Base-by-base conservation (phyloP, 2,113 vertebrate genomes). In the Mus pahari region DNA sequence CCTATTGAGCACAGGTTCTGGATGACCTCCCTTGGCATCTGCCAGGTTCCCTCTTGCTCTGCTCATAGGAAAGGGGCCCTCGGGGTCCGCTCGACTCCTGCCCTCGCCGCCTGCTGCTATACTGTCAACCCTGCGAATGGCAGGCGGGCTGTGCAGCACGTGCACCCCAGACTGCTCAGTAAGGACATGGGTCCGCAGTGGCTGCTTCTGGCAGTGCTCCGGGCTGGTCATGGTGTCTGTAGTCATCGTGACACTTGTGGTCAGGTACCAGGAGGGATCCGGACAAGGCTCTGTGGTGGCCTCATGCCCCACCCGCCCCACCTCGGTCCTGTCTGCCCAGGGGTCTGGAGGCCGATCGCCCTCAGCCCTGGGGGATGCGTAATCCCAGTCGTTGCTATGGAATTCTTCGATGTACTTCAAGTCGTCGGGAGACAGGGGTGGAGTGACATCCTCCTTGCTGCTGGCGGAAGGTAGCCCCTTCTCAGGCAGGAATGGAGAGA, bases 401-500 rank as follows among this genome's bases (percentile, higher is more conserved):
- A 99, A 99, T 98, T 99, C 99, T 97, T 99, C 99, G 0, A 99
- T 99, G 98, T 99, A 99, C 97, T 99, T 99, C 96, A 99, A 98
- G 98, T 99, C 99, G 68, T 99, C 99, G 0, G 99, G 99, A 26
- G 99, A 99, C 73, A 99, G 98, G 22, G 99, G 99, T 1, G 99
- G 99, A 3, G 99, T 99, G 95, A 99, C 79, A 7, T 99, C 99
- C 0, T 98, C 99, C 20, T 99, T 99, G 95, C 95, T 98, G 36
- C 93, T 97, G 88, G 98, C 98, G 3, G 97, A 98, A 4, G 98
- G 98, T 58, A 98, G 98, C 92, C 97, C 98, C 97, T 99, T 99
- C 97, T 99, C 99, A 1, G 99, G 99, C 93, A 99, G 99, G 98
- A 99, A 99, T 3, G 99, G 99, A 94, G 99, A 99, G 97, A 99